A percentile compares a stretch with the other conserved stretches of the same genome.
phyloP scores from a whole-genome alignment of 2,797 vertebrate genomes.

The Sarcoramphus papa region DNA sequence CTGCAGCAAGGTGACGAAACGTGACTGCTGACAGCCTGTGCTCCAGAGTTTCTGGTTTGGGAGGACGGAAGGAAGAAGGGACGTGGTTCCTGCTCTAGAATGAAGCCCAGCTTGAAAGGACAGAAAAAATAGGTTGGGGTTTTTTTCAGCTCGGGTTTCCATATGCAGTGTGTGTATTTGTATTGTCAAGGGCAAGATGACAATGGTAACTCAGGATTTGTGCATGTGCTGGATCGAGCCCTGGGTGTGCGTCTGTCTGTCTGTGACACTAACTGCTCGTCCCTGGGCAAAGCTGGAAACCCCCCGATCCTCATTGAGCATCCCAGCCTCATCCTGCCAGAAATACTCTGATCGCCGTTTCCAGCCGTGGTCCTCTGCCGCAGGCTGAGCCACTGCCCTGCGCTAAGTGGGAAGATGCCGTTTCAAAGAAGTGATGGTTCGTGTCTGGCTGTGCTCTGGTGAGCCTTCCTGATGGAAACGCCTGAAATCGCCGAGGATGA shows the following conservation, averaged over 20 bases:
- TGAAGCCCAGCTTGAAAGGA: not conserved
- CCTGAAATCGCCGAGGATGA: accelerated
- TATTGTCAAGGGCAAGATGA: not conserved
- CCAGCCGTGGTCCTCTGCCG: accelerated
- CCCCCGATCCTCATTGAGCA: accelerated
- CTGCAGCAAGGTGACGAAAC: not conserved
- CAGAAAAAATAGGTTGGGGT: too few relatives aligned
- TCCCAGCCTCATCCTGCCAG: not conserved
- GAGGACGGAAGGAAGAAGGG: not conserved
- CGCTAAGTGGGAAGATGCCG: accelerated
- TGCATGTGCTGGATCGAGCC: not conserved
- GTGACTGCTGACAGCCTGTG: accelerated
- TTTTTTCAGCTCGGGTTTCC: not conserved
- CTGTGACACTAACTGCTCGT: not conserved
- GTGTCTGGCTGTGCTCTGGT: accelerated
- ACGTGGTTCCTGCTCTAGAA: accelerated
- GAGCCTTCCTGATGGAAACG: not conserved
- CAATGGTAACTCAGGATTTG: accelerated
- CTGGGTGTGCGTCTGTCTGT: not conserved
- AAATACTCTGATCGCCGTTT: accelerated
- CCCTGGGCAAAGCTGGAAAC: not conserved
- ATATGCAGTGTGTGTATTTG: accelerated
- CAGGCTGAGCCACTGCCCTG: not conserved
- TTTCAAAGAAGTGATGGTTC: not conserved
- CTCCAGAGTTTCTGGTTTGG: accelerated